Evolutionary conservation across 2,888 invertebrate species (phyloP), one percentile per base, ranked within the genome.

Genomic region (Pristionchus fissidentatus): DNA sequence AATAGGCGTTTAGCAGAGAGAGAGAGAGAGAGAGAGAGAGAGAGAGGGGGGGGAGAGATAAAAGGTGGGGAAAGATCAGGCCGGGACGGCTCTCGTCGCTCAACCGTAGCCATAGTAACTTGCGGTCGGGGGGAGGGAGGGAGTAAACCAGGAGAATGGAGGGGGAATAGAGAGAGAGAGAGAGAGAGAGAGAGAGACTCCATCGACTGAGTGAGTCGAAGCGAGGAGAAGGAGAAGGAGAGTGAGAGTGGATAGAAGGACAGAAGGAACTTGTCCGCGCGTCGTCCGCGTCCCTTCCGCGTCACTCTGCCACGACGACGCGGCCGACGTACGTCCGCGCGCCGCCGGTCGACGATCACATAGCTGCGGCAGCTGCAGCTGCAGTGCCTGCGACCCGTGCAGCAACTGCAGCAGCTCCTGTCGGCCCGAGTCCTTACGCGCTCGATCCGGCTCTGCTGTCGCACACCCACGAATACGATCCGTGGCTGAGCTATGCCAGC

Each of bases 331-430:
- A 79, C 41, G 32, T 79, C 15, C 79, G 79, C n/a, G 35, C 79
- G 7, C 79, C 79, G 7, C 79, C 81, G 1, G 62, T 81, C 46
- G 81, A 81, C 62, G 60, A 62, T 49, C 79, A 79, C 22, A 57
- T 79, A 35, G 38, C 49, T n/a, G 35, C 8, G 7, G n/a, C n/a
- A n/a, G n/a, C n/a, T n/a, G n/a, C n/a, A n/a, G n/a, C n/a, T n/a
- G n/a, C n/a, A n/a, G 19, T 49, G 1, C 8, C 22, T 49, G 4
- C 49, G 15, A 46, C 75, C 15, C 32, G n/a, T 19, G 41, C 43
- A 60, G 32, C 13, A n/a, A n/a, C n/a, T n/a, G n/a, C n/a, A 49
- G 10, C 49, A 49, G 10, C 10, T 49, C 49, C 10, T 19, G 26
- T 19, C 46, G 38, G 57, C 57, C 79, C 79, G 15, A 0, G 38